Conservation (phyloP, 2,113 vertebrate species). For the Mustela nigripes region DNA sequence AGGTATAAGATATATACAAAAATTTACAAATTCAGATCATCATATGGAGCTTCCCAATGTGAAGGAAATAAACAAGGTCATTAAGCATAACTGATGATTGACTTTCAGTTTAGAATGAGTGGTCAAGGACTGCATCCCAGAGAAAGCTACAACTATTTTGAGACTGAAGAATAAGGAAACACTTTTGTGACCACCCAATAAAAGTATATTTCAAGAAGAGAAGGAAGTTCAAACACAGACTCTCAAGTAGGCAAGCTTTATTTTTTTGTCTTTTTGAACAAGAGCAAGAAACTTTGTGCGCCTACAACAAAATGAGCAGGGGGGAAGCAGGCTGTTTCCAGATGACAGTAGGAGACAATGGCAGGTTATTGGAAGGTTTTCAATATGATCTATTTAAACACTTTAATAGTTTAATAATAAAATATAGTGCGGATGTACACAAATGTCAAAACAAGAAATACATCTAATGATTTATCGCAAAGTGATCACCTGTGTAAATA, state of each 20-base stretch:
- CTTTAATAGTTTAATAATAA: background rate
- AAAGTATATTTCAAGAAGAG: background rate
- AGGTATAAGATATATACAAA: background rate
- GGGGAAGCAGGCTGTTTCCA: background rate
- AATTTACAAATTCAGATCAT: background rate
- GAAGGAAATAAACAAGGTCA: background rate
- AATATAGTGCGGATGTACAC: background rate
- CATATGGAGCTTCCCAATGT: background rate
- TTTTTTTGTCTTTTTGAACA: background rate
- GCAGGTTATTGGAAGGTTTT: background rate
- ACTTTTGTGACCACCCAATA: background rate
- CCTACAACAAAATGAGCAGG: background rate
- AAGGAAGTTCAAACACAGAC: background rate
- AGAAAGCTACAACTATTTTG: background rate
- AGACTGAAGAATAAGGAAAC: background rate
- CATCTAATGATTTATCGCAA: background rate
- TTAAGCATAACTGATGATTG: background rate
- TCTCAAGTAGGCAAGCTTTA: background rate
- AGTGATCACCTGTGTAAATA: background rate
- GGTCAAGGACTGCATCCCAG: background rate
- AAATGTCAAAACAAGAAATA: background rate
- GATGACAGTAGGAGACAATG: background rate
- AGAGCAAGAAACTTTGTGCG: background rate
- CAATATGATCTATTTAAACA: background rate
- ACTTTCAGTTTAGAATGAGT: background rate